Conservation (phyloP, 1,140 invertebrate species). For the Cardiocondyla obscurior region DNA sequence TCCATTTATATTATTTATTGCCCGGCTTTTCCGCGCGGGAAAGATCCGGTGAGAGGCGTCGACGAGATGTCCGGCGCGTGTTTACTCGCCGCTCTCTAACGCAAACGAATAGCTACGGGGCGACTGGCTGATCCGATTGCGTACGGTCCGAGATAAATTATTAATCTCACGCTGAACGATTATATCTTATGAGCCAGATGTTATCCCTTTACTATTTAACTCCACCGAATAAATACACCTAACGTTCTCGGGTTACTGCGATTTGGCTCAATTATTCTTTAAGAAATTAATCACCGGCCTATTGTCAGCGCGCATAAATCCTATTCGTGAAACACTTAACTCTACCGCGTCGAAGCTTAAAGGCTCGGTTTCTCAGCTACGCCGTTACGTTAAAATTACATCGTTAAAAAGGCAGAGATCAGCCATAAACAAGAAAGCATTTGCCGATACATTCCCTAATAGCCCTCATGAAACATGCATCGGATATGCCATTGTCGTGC, state of each 20-base stretch:
- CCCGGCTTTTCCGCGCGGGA: constrained; percentile 24
- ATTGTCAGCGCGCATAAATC: not conserved
- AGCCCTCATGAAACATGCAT: constrained; percentile 43
- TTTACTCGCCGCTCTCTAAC: constrained; percentile 31
- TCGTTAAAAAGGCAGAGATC: not conserved
- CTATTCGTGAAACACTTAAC: not conserved
- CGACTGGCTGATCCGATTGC: constrained; percentile 40
- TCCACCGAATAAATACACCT: not conserved
- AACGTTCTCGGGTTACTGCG: too few relatives aligned
- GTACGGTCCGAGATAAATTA: constrained; percentile 32
- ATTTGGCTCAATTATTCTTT: not conserved
- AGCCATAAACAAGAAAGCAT: constrained; percentile 23
- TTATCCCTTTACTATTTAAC: not conserved
- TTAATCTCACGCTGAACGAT: not conserved
- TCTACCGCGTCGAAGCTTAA: not conserved
- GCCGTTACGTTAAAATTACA: too few relatives aligned
- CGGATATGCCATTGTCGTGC: constrained; percentile 40
- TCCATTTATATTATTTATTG: constrained; percentile 66
- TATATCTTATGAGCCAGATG: not conserved
- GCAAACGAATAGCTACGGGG: constrained; percentile 27
- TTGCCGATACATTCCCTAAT: constrained; percentile 47
- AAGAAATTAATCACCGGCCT: too few relatives aligned
- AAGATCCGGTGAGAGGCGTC: constrained; percentile 9
- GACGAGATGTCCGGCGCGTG: constrained; percentile 38
- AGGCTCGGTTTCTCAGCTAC: not conserved